Base-by-base conservation (phyloP, 92 coral and sea anemone species). In the Meandrina meandrites region DNA sequence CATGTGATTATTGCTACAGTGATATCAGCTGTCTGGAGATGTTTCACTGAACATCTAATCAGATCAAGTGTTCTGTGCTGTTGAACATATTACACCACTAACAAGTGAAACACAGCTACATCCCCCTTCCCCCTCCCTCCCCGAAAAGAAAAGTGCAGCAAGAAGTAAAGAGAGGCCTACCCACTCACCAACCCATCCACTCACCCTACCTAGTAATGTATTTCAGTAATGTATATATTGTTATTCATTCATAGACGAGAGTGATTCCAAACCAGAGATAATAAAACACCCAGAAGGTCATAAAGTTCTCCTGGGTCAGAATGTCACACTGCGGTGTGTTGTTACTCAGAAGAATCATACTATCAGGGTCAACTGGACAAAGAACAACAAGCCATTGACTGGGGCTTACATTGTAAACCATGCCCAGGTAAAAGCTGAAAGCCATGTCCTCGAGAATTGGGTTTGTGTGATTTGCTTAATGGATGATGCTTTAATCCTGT, bases 241-340 rank as follows among this genome's bases (percentile, higher is more conserved):
- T 64, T 64, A 8, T 64, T 64, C 4, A 27, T 70, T 32, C 36
- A 47, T 54, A 94, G 98, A 90, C 58, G 69, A 87, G 76, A 88
- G 89, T 79, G 91, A 90, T 72, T 89, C 94, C 34, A 85, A 88
- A n/a, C 98, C 98, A 42, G 90, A 85, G 93, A 87, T 94, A 68
- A 69, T 71, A 32, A 68, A 47, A 27, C 94, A 94, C 56, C 96
- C 96, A 50, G 21, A 87, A 51, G 74, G 84, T 9, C 90, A 76
- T 40, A 70, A 89, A 53, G 93, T 84, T 30, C 79, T 91, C 40
- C 62, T 84, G 70, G 98, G 96, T 75, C 51, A 90, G 47, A 93
- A 91, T 34, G 92, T 93, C 42, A 94, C 92, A 15, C 83, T 94
- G 22, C 88, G 79, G 6, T 94, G 98, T 86, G 78, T 81, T 5